These are phyloP conservation scores for Astreopora myriophthalma DNA, from an alignment of 64 coral and sea anemone species.

Conservation along the genomic window DNA sequence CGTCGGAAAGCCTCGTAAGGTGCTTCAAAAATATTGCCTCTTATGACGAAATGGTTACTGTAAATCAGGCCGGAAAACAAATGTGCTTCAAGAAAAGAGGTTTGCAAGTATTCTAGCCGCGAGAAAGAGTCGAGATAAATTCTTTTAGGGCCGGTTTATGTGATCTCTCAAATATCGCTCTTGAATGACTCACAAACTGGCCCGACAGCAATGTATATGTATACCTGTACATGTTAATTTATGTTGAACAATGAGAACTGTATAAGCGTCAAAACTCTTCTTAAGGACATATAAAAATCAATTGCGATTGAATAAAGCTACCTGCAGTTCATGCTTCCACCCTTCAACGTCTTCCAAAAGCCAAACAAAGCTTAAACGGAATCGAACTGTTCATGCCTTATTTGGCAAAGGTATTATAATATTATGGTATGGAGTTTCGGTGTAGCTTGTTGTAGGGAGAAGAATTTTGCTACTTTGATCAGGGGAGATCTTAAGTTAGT, in stretches of 20 bases:
- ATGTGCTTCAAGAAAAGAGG: background rate
- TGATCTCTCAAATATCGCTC: background rate
- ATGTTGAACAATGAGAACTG: no score
- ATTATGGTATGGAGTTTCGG: constrained; percentile 22
- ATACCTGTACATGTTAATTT: no score
- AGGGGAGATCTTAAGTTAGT: background rate
- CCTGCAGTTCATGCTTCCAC: background rate
- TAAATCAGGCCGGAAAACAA: background rate
- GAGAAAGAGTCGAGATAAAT: background rate
- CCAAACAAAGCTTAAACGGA: background rate
- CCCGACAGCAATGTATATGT: background rate
- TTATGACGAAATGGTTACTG: background rate
- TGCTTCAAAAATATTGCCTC: background rate
- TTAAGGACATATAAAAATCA: background rate
- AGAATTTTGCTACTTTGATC: background rate
- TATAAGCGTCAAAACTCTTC: background rate
- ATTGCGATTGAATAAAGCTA: background rate
- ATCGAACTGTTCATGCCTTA: background rate
- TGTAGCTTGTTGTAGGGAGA: background rate
- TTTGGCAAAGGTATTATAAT: background rate
- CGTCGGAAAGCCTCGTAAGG: background rate
- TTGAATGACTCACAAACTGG: background rate
- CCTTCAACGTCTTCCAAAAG: background rate
- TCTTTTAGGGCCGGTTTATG: background rate
- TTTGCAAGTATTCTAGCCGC: background rate